Evolutionary conservation across 30 jellyfish, hydroid and myxozoan genomes (phyloP).

Genomic region (Cassiopea xamachana): DNA sequence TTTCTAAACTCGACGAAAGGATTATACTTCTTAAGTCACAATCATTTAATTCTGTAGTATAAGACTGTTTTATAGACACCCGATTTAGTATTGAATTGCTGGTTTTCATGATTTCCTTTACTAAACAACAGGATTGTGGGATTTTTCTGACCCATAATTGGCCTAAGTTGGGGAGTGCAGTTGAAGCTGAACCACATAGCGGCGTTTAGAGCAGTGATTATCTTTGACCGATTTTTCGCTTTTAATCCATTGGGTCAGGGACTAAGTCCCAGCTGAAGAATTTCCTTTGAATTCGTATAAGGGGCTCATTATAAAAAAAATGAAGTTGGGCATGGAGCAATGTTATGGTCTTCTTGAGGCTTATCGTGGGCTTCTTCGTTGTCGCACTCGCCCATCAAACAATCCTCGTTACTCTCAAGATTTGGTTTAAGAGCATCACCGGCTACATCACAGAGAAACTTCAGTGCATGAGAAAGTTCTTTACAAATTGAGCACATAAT

Average conservation of each 20-base stretch:
- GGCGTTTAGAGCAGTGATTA: neutral
- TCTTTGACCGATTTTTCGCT: neutral
- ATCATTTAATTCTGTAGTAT: neutral
- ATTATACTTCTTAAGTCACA: neutral
- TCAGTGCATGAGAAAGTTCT: neutral
- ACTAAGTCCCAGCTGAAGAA: neutral
- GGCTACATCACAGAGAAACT: neutral
- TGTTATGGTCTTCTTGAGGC: neutral
- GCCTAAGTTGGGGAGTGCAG: neutral
- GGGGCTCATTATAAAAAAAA: neutral
- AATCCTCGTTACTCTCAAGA: neutral
- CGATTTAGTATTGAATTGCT: neutral
- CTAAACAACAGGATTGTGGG: neutral
- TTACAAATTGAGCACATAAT: neutral
- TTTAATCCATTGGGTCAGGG: neutral
- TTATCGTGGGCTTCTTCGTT: neutral
- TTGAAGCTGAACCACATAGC: neutral
- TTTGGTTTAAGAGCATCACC: neutral
- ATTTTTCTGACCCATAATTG: neutral
- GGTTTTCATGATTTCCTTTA: neutral
- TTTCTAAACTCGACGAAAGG: neutral
- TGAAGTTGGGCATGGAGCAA: neutral
- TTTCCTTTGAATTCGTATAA: neutral
- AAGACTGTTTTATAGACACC: neutral
- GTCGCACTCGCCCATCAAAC: neutral